Percentiles rank a stretch among this genome's conserved stretches.
Conservation (phyloP, 2,797 vertebrate species). For the Sardinella longiceps region DNA sequence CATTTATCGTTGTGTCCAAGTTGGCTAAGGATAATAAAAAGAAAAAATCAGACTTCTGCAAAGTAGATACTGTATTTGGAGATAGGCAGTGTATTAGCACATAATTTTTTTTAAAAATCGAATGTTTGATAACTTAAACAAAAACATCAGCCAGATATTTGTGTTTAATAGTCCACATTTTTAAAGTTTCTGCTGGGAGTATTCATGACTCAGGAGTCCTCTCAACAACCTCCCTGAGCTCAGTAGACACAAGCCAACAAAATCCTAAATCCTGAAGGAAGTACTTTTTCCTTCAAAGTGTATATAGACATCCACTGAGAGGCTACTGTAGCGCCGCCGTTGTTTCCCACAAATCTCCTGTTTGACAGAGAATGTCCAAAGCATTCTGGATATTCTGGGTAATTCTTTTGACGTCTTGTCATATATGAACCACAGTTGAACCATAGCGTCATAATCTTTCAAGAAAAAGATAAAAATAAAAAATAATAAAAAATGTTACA, state of each 20-base stretch:
- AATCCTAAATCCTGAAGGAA: neutral
- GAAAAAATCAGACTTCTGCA: too few species aligned
- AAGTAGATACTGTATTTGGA: too few species aligned
- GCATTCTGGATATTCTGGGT: slow-evolving; percentile 19
- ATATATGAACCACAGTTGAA: slow-evolving; percentile 28
- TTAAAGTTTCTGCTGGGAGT: neutral
- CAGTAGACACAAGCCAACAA: neutral
- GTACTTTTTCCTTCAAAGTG: neutral
- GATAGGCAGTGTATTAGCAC: too few species aligned
- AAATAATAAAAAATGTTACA: neutral
- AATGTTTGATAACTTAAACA: too few species aligned
- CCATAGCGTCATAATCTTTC: slow-evolving; percentile 2
- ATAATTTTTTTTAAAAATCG: too few species aligned
- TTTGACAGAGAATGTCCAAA: neutral
- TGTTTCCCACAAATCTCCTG: neutral
- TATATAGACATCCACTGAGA: neutral
- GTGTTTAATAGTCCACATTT: neutral
- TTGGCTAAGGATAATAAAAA: too few species aligned
- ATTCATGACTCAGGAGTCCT: neutral
- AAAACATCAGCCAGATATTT: too few species aligned
- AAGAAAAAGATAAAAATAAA: too few species aligned
- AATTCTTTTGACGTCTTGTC: slow-evolving; percentile 21
- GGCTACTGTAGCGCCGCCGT: neutral
- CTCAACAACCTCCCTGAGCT: neutral
- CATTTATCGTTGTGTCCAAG: too few species aligned